Percentiles rank a stretch among this genome's conserved stretches.
Conservation (phyloP, 1,140 invertebrate species). For the Medauroidea extradentata region DNA sequence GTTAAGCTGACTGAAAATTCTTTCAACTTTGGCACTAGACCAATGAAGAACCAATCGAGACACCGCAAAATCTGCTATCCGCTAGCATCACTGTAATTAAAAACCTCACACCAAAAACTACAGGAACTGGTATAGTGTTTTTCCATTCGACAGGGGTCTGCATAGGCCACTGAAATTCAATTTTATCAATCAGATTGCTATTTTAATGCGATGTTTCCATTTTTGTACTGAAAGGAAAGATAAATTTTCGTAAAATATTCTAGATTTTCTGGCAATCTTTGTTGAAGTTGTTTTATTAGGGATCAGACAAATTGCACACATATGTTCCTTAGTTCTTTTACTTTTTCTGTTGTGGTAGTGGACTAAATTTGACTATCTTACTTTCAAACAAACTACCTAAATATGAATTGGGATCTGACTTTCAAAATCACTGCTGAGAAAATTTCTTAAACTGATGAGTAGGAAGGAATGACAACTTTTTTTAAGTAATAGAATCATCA, state of each 20-base stretch:
- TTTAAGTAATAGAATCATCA: constrained; percentile 4
- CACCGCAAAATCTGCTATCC: constrained; percentile 4
- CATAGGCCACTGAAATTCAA: constrained; percentile 4
- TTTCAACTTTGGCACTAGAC: constrained; percentile 13
- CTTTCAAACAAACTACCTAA: too few species aligned
- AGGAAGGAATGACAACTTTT: too few species aligned
- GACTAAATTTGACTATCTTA: too few species aligned
- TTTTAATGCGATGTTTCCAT: not conserved
- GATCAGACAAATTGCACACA: not conserved
- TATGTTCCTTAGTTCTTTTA: too few species aligned
- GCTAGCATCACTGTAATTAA: constrained; percentile 2
- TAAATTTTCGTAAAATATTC: not conserved
- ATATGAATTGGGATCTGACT: too few species aligned
- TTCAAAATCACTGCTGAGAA: too few species aligned
- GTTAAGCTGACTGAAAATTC: constrained; percentile 12
- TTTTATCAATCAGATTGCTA: constrained; percentile 1
- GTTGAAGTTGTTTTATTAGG: not conserved
- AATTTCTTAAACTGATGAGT: too few species aligned
- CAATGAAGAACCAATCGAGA: not conserved
- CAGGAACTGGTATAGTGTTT: not conserved
- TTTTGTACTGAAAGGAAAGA: not conserved
- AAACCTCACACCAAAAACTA: constrained; percentile 12
- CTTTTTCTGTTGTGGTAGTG: too few species aligned
- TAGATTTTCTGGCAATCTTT: constrained; percentile 2
- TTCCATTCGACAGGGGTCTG: constrained; percentile 1